Evolutionary conservation across 1,140 invertebrate species (phyloP).

Genomic region (Magallana gigas): DNA sequence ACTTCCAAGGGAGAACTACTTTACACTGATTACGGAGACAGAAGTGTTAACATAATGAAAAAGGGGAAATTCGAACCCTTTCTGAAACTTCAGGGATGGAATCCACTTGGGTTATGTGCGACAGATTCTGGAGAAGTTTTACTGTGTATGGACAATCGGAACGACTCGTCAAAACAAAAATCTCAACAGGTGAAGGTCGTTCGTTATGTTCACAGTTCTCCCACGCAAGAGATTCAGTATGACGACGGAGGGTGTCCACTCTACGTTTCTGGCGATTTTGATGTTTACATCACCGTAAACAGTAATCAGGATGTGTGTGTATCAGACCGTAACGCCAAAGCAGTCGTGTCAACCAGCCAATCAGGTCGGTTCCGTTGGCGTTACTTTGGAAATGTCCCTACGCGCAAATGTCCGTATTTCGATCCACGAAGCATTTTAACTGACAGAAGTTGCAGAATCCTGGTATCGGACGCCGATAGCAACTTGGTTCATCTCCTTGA

Average conservation of each 20-base stretch:
- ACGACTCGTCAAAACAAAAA: background rate
- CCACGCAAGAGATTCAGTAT: slow-evolving; percentile 9
- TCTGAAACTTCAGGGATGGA: background rate
- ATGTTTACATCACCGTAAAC: slow-evolving; percentile 18
- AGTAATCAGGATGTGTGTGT: slow-evolving; percentile 10
- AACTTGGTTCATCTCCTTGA: slow-evolving; percentile 7
- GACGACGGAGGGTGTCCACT: background rate
- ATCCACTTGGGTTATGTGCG: slow-evolving; percentile 6
- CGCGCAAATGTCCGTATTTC: slow-evolving; percentile 3
- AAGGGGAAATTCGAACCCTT: slow-evolving; percentile 14
- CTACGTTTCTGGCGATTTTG: background rate
- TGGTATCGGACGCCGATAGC: slow-evolving; percentile 4
- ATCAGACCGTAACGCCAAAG: slow-evolving; percentile 1
- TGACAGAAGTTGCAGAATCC: background rate
- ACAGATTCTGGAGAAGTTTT: slow-evolving; percentile 14
- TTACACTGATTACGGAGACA: background rate
- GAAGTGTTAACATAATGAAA: slow-evolving; percentile 17
- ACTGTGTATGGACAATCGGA: slow-evolving; percentile 2
- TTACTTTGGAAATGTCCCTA: background rate
- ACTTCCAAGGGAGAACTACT: background rate
- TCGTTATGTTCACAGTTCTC: background rate
- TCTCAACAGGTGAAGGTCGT: slow-evolving; percentile 16
- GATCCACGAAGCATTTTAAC: background rate
- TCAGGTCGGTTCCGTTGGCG: background rate
- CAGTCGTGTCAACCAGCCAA: background rate